phyloP scores from a whole-genome alignment of 1,140 invertebrate genomes.

The Amyelois transitella region DNA sequence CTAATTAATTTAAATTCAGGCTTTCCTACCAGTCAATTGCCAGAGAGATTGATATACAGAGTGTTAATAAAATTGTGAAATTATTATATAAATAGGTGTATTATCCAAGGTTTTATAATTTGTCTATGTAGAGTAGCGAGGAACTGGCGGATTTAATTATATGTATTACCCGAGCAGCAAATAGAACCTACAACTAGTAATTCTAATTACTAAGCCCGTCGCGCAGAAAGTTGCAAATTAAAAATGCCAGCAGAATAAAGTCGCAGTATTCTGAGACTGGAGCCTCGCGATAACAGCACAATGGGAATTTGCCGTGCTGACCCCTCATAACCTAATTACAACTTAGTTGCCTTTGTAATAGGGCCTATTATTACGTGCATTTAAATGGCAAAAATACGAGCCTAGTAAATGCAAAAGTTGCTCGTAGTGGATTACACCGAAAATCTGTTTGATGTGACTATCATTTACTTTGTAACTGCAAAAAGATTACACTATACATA shows the following conservation, averaged over 20 bases:
- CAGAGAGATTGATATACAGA: too few species aligned
- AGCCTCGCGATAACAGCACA: constrained; percentile 53
- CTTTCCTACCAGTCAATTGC: too few species aligned
- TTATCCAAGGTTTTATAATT: too few species aligned
- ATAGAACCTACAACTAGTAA: background rate
- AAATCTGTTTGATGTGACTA: background rate
- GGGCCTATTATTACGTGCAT: constrained; percentile 18
- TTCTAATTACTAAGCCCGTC: background rate
- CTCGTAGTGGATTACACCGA: too few species aligned
- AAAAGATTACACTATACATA: too few species aligned
- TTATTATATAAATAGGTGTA: too few species aligned
- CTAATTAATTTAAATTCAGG: too few species aligned
- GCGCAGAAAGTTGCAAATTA: constrained; percentile 30
- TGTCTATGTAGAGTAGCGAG: too few species aligned
- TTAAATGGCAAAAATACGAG: background rate
- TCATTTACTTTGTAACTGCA: background rate
- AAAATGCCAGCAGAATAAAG: constrained; percentile 61
- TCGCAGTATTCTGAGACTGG: constrained; percentile 42
- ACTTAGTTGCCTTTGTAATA: constrained; percentile 26
- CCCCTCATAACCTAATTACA: constrained; percentile 53
- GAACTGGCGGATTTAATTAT: too few species aligned
- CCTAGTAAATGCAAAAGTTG: background rate
- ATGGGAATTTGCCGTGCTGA: constrained; percentile 54
- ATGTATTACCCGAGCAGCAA: background rate
- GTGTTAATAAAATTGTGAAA: too few species aligned